Conservation (phyloP, 37 sponge, comb jelly and placozoan species). For the Hormiphora californensis region DNA sequence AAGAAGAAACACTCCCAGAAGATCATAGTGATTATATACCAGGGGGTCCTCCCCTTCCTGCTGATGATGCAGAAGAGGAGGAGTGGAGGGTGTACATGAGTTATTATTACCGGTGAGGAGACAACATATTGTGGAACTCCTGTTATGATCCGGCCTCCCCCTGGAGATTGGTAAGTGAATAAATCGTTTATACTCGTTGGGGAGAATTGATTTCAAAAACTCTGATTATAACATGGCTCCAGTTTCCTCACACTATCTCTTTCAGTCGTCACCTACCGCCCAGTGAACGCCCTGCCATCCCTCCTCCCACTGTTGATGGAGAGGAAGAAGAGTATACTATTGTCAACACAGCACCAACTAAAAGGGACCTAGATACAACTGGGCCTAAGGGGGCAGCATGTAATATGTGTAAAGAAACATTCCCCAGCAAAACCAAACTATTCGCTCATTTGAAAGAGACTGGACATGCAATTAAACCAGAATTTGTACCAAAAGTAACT, state of each 20-base stretch:
- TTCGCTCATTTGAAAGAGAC: conserved; percentile 83
- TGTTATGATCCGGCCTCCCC: conserved; percentile 18
- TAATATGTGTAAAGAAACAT: conserved; percentile 61
- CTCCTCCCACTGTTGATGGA: too few species aligned
- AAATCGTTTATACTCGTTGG: not conserved
- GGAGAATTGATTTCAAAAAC: too few species aligned
- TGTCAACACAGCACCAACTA: too few species aligned
- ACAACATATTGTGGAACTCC: conserved; percentile 26
- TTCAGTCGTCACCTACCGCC: not conserved
- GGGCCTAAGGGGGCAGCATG: conserved; percentile 56
- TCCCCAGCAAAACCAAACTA: conserved; percentile 78
- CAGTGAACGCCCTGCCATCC: not conserved
- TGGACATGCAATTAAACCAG: conserved; percentile 74
- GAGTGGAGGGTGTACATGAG: conserved; percentile 51
- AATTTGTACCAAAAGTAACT: conserved; percentile 51
- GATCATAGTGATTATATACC: too few species aligned
- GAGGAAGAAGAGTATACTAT: too few species aligned
- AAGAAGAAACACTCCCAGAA: too few species aligned
- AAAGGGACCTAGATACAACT: too few species aligned
- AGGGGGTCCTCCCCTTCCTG: conserved; percentile 8
- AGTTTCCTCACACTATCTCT: not conserved
- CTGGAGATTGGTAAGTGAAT: too few species aligned
- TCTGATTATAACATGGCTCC: too few species aligned
- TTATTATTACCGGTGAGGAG: conserved; percentile 25
- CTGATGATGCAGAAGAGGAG: conserved; percentile 34